Conservation (phyloP, 2,113 vertebrate species). For the Struthidea cinerea region DNA sequence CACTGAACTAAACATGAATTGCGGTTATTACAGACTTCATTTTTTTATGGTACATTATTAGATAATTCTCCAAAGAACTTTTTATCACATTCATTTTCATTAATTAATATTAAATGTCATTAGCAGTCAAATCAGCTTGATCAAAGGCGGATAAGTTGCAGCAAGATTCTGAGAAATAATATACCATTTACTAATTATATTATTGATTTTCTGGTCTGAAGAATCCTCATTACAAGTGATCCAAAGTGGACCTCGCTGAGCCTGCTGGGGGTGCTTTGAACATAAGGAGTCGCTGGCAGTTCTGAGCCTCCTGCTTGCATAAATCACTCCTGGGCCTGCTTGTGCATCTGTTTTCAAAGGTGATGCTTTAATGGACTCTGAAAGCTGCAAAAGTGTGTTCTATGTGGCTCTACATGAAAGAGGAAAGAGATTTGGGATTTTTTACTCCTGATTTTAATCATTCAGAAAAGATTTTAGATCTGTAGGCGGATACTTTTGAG, state of each 20-base stretch:
- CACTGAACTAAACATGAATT: background rate
- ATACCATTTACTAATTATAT: slow-evolving; percentile 75
- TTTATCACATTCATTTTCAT: slow-evolving; percentile 44
- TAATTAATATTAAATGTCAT: slow-evolving; percentile 74
- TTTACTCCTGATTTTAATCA: slow-evolving; percentile 36
- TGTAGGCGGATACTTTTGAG: slow-evolving; percentile 33
- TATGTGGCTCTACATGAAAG: slow-evolving; percentile 70
- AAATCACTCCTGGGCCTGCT: slow-evolving; percentile 46
- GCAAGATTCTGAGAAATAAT: slow-evolving; percentile 76
- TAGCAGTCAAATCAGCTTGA: slow-evolving; percentile 68
- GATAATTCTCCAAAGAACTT: slow-evolving; percentile 52
- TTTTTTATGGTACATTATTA: slow-evolving; percentile 28
- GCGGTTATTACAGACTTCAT: background rate
- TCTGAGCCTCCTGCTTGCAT: slow-evolving; percentile 26
- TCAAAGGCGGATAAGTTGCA: slow-evolving; percentile 77
- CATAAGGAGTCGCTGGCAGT: slow-evolving; percentile 40
- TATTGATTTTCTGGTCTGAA: slow-evolving; percentile 77
- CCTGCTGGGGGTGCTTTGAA: slow-evolving; percentile 68
- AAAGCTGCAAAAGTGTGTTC: slow-evolving; percentile 47
- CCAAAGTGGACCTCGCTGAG: slow-evolving; percentile 14
- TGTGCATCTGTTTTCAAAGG: slow-evolving; percentile 53
- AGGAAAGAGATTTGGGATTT: slow-evolving; percentile 40
- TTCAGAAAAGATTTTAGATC: slow-evolving; percentile 27
- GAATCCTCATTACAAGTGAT: slow-evolving; percentile 69
- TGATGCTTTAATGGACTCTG: slow-evolving; percentile 56